A percentile compares a stretch with the other conserved stretches of the same genome.
Conservation (phyloP, 2,113 vertebrate genomes). For the Heterocephalus glaber region DNA sequence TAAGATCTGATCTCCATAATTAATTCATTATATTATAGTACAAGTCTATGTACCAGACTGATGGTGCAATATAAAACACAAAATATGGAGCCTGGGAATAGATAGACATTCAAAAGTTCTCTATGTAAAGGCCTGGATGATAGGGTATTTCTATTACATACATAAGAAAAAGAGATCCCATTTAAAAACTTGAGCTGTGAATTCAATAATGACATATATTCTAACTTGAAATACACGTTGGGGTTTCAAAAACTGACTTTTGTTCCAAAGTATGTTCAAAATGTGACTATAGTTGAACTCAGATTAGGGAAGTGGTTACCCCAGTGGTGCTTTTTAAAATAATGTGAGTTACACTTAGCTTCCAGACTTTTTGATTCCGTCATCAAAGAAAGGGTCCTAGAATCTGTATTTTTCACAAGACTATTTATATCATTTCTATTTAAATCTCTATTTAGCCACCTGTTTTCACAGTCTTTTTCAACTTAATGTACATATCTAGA, state of each 20-base stretch:
- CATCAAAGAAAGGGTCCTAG: neutral
- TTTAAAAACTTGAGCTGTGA: neutral
- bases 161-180: neutral
- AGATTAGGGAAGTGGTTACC: neutral
- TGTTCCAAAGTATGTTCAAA: neutral
- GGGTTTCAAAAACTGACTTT: neutral
- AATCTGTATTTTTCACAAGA: neutral
- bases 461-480: neutral
- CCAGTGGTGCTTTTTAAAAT: neutral
- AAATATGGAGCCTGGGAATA: neutral
- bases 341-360: neutral
- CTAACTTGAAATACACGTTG: neutral
- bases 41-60: neutral
- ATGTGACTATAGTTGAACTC: neutral
- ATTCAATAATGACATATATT: neutral
- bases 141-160: neutral
- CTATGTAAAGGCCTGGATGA: neutral
- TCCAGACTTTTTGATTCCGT: neutral
- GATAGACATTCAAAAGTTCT: neutral
- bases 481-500: neutral
- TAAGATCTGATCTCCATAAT: neutral
- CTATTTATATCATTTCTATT: neutral
- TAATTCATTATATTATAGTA: neutral
- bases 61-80: neutral
- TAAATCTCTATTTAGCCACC: neutral